Base-by-base conservation (phyloP, 2,888 invertebrate species). In the Abrostola triplasia region DNA sequence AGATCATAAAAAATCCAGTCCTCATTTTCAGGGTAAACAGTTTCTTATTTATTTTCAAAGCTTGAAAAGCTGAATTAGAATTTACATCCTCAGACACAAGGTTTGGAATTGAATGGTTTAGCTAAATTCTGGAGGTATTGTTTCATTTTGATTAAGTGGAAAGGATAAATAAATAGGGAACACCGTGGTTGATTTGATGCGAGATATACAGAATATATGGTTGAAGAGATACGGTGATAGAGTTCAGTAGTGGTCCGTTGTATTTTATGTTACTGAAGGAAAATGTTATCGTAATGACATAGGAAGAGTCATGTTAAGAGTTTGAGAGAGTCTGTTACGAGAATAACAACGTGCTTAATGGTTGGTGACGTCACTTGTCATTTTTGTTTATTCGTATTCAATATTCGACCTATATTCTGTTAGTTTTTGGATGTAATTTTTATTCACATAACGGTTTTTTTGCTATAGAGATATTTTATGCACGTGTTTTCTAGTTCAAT, bases 161-260 rank as follows among this genome's bases (percentile, higher is more conserved):
- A 68, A 66, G 72, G 75, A 79, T 84, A 77, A 82, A 82, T 85
- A 82, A 80, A 72, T 55, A 75, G 61, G 67, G 76, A 70, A 79
- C 73, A 73, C 73, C 74, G 67, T 82, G 87, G 79, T 78, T 76
- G 79, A 84, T 84, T 82, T 83, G 81, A 87, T 84, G 78, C 70
- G 66, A 84, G 88, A 87, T 89, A 84, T 82, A 79, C 78, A 60
- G 64, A 84, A 88, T 87, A 80, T 86, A 87, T 84, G 79, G 83
- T 75, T 64, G 65, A 60, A 58, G 68, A 80, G 85, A 88, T 86
- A 83, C 76, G 77, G 66, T 12, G 70, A 51, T 54, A 10, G 9
- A 51, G 59, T 54, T 67, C 53, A 62, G 67, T 60, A 60, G 53
- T 64, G 62, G 59, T 60, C 55, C 44, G 35, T 9, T 11, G 58